Evolutionary conservation across 2,888 invertebrate genomes (phyloP).

Genomic region (Vannuccia rotundouncinata): DNA sequence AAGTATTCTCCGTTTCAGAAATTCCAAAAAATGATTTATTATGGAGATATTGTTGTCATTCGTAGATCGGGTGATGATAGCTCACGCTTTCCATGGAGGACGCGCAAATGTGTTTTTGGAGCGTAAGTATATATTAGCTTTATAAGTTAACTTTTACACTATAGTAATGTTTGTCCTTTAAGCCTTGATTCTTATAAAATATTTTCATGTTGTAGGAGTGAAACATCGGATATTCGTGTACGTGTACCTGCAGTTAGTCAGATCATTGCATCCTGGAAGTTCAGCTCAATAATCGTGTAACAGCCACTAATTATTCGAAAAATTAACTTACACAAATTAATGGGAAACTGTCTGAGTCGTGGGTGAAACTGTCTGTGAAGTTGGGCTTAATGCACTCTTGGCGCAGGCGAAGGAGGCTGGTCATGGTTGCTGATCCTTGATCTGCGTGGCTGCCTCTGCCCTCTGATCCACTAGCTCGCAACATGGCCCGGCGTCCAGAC

Average conservation of each 20-base stretch:
- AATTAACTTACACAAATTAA: not conserved
- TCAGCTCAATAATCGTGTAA: not conserved
- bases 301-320: not conserved
- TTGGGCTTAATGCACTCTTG: not conserved
- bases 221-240: not conserved
- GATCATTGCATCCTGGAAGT: slow-evolving; percentile 13
- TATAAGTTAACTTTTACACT: not conserved
- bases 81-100: slow-evolving; percentile 4
- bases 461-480: not conserved
- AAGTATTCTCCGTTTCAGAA: too few relatives aligned
- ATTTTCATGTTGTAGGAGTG: not conserved
- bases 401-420: not conserved
- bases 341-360: not conserved
- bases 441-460: not conserved
- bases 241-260: not conserved
- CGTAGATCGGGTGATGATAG: slow-evolving; percentile 2
- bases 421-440: not conserved
- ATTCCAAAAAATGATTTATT: slow-evolving; percentile 2
- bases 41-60: slow-evolving; percentile 14
- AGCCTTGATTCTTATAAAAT: not conserved
- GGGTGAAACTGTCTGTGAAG: not conserved
- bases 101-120: slow-evolving; percentile 9
- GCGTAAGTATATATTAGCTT: not conserved
- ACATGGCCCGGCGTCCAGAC: not conserved
- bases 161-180: too few relatives aligned